Evolutionary conservation across 2,888 invertebrate species (phyloP), one percentile per base, ranked within the genome.

Genomic region (Himalopsyche tibetana): DNA sequence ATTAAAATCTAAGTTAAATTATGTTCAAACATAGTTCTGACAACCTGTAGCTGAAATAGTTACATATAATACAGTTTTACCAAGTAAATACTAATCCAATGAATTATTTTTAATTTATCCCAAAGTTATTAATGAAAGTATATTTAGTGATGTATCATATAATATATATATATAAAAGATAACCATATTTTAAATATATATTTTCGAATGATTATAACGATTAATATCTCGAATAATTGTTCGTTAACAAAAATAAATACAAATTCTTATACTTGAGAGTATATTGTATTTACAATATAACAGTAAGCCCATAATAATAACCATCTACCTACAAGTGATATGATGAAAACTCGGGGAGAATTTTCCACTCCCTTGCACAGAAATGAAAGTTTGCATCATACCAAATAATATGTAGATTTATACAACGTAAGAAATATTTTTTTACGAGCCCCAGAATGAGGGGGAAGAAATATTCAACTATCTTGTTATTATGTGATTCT

Each of bases 401-500:
- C 36, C 45, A 45, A 80, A 82, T 79, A 85, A 87, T 85, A 87
- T 87, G 85, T 85, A 87, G 80, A 85, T 87, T 87, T 85, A 87
- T 84, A 83, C 80, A 82, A 82, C 40, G 63, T 36, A 40, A 79
- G 69, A 55, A 63, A 84, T 87, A 87, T 85, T 87, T 81, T 84
- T 87, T 87, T 85, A 86, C 81, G 84, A 83, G 82, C 42, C 63
- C 63, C 63, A 82, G 74, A 84, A 82, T 69, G 74, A 86, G 84
- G 84, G 84, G 45, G 63, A 63, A 80, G 79, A 82, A 81, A 83
- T 83, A 85, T 82, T 83, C 87, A 87, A 87, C 87, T 84, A 85
- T 85, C 87, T 85, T 83, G 85, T 85, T 85, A 85, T 87, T 87
- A 83, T 87, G 85, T 87, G 85, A 85, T 87, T 87, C 87, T 85